A percentile compares a stretch with the other conserved stretches of the same genome.
Conservation (phyloP, 2,797 vertebrate species). For the Sternarchorhynchus goeldii region DNA sequence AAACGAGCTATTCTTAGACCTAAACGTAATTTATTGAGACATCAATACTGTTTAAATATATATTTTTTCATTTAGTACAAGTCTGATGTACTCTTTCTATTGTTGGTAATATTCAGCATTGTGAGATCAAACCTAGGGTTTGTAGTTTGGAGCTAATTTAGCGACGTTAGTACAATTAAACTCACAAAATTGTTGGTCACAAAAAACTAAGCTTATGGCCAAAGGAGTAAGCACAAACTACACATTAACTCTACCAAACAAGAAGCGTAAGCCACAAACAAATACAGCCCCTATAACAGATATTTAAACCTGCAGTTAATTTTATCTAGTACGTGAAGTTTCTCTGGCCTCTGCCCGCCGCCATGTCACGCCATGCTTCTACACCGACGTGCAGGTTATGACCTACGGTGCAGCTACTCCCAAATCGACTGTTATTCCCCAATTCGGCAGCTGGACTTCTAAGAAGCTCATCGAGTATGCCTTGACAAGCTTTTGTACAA, state of each 20-base stretch:
- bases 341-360: constrained; percentile 9
- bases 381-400: constrained; percentile 27
- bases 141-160: not conserved
- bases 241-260: constrained; percentile 3
- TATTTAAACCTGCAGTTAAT: not conserved
- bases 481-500: constrained; percentile 28
- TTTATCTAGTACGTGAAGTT: not conserved
- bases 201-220: constrained; percentile 3
- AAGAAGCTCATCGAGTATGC: not conserved
- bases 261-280: not conserved
- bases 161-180: not conserved
- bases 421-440: constrained; percentile 36
- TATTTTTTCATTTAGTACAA: constrained; percentile 9
- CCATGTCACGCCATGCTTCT: constrained; percentile 12
- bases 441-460: not conserved
- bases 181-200: not conserved
- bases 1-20: not conserved
- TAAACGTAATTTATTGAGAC: not conserved
- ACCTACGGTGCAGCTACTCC: constrained; percentile 24
- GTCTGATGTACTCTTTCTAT: not conserved
- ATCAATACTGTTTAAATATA: constrained; percentile 11
- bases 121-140: not conserved
- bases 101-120: not conserved
- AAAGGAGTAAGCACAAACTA: not conserved
- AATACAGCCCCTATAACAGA: constrained; percentile 10